A percentile compares a stretch with the other conserved stretches of the same genome.
Evolutionary conservation across 2,113 vertebrate species (phyloP).

Genomic region (Tyrannus savana): DNA sequence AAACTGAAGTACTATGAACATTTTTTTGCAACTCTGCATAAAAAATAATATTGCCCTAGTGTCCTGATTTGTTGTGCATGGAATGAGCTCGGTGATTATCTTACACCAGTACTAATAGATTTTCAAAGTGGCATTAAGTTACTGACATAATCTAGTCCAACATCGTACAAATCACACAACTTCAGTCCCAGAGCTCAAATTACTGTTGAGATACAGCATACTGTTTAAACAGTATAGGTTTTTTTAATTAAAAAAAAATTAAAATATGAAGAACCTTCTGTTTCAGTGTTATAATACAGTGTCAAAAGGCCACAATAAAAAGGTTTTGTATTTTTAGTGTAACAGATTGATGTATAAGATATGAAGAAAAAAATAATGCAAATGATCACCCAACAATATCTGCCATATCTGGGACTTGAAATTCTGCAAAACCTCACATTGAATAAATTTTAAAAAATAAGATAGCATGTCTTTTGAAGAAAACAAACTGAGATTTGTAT

Average conservation of each 20-base stretch:
- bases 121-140: background rate
- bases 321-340: background rate
- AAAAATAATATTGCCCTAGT: background rate
- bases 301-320: background rate
- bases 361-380: background rate
- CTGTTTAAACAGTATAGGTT: background rate
- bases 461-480: background rate
- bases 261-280: background rate
- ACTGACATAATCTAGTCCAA: background rate
- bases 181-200: background rate
- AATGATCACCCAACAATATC: background rate
- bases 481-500: background rate
- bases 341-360: background rate
- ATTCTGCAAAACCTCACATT: background rate
- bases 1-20: background rate
- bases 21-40: background rate
- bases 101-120: background rate
- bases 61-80: background rate
- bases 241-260: background rate
- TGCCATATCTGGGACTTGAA: background rate
- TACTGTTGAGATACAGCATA: background rate
- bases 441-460: background rate
- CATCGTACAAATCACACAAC: background rate
- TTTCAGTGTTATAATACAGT: background rate
- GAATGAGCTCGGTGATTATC: background rate